These are phyloP conservation scores for Mesoclemmys tuberculata DNA, from an alignment of 2,113 vertebrate genomes.

Conservation along the genomic window DNA sequence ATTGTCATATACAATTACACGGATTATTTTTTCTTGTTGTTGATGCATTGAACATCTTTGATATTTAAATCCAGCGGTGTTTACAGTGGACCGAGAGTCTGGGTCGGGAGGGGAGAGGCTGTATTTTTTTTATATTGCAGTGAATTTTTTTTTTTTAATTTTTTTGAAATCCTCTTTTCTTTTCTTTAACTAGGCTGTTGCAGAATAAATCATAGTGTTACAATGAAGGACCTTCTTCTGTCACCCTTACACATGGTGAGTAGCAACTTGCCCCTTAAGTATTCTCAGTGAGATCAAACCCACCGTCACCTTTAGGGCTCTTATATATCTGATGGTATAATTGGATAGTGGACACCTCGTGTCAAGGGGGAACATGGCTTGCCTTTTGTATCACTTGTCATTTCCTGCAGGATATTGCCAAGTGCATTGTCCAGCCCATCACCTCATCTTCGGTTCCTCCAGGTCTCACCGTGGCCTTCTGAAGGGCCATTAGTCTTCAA, in stretches of 20 bases:
- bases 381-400: background rate
- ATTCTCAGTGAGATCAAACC: rapidly evolving
- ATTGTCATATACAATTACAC: slow-evolving; percentile 63
- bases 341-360: background rate
- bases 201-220: background rate
- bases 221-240: background rate
- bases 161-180: background rate
- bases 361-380: background rate
- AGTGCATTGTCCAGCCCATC: background rate
- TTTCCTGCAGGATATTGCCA: background rate
- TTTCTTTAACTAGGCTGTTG: background rate
- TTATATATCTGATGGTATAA: background rate
- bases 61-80: slow-evolving; percentile 50
- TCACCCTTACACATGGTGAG: background rate
- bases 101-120: background rate
- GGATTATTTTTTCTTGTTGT: slow-evolving; percentile 56
- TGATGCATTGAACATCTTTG: slow-evolving; percentile 36
- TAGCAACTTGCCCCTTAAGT: background rate
- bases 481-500: background rate
- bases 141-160: background rate
- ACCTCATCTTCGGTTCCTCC: background rate
- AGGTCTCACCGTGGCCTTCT: rapidly evolving
- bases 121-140: background rate
- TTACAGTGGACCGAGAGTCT: slow-evolving; percentile 3
- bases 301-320: background rate